Evolutionary conservation across 2,888 invertebrate genomes (phyloP).

Genomic region (Steinernema hermaphroditum): DNA sequence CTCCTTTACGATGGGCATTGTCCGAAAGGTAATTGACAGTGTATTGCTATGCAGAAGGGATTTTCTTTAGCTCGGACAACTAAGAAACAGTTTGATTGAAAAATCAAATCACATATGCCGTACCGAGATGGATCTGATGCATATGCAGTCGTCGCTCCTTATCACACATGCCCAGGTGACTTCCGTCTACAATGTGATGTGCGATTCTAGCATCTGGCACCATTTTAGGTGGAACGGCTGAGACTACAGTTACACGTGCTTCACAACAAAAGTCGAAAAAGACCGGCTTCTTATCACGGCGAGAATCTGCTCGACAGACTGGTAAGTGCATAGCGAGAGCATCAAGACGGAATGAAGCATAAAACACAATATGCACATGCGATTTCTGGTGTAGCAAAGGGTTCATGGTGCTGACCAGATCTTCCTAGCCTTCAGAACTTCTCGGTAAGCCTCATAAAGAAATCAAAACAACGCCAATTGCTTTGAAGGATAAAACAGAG

Average conservation of each 20-base stretch:
- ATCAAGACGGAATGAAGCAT: too few relatives aligned
- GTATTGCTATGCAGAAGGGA: slow-evolving; percentile 16
- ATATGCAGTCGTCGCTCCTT: slow-evolving; percentile 57
- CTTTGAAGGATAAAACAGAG: too few relatives aligned
- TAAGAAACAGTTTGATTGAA: slow-evolving; percentile 52
- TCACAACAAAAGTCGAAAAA: slow-evolving; percentile 38
- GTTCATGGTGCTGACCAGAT: too few relatives aligned
- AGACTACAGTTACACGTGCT: slow-evolving; percentile 38
- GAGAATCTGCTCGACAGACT: slow-evolving; percentile 43
- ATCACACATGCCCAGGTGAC: slow-evolving; percentile 56
- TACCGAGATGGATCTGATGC: slow-evolving; percentile 59
- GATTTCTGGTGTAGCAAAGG: too few relatives aligned
- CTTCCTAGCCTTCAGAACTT: too few relatives aligned
- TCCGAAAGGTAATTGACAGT: slow-evolving; percentile 47
- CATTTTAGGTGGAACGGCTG: slow-evolving; percentile 44
- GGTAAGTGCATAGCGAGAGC: slow-evolving; percentile 14
- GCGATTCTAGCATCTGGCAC: background rate
- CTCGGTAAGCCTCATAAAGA: too few relatives aligned
- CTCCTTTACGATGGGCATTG: slow-evolving; percentile 61
- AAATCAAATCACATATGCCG: slow-evolving; percentile 46
- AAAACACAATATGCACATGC: too few relatives aligned
- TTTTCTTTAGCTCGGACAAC: slow-evolving; percentile 50
- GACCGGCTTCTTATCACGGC: slow-evolving; percentile 62
- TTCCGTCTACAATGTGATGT: background rate
- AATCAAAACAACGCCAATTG: too few relatives aligned